phyloP scores from a whole-genome alignment of 2,888 invertebrate species.

The Archaeoteleia sp. region DNA sequence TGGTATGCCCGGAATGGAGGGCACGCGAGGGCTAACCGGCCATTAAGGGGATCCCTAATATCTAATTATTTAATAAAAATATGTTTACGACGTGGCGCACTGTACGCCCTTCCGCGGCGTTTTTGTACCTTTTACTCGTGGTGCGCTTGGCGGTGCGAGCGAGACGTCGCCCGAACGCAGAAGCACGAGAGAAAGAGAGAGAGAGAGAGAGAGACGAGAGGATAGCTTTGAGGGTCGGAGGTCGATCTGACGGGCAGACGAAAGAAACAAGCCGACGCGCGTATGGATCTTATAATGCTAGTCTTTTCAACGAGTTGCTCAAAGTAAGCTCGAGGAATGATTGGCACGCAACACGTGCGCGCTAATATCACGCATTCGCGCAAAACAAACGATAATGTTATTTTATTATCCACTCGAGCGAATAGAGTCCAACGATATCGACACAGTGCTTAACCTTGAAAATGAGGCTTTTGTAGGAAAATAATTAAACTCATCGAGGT shows the following conservation, averaged over 20 bases:
- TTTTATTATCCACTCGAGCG: no score
- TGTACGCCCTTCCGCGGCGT: conserved; percentile 67
- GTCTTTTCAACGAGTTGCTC: conserved; percentile 53
- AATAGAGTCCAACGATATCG: no score
- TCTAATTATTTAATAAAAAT: conserved; percentile 76
- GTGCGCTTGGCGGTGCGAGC: conserved; percentile 28
- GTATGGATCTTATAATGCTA: conserved; percentile 33
- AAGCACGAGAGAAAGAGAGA: conserved; percentile 38
- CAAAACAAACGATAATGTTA: conserved; percentile 8
- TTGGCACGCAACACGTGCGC: conserved; percentile 39
- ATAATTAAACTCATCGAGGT: no score
- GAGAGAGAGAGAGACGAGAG: conserved; percentile 53
- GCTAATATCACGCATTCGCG: conserved; percentile 12
- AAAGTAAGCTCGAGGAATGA: conserved; percentile 26
- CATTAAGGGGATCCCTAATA: conserved; percentile 72
- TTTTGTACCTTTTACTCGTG: conserved; percentile 54
- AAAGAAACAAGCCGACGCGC: conserved; percentile 43
- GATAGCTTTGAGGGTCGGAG: conserved; percentile 67
- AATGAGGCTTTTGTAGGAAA: no score
- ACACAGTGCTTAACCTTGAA: no score
- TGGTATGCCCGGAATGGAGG: conserved; percentile 73
- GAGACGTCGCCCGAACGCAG: conserved; percentile 10
- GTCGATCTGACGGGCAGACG: conserved; percentile 62
- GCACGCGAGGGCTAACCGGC: conserved; percentile 73
- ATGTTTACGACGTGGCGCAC: conserved; percentile 75